Base-by-base conservation (phyloP, 2,797 vertebrate species). In the Apodemus agrarius region DNA sequence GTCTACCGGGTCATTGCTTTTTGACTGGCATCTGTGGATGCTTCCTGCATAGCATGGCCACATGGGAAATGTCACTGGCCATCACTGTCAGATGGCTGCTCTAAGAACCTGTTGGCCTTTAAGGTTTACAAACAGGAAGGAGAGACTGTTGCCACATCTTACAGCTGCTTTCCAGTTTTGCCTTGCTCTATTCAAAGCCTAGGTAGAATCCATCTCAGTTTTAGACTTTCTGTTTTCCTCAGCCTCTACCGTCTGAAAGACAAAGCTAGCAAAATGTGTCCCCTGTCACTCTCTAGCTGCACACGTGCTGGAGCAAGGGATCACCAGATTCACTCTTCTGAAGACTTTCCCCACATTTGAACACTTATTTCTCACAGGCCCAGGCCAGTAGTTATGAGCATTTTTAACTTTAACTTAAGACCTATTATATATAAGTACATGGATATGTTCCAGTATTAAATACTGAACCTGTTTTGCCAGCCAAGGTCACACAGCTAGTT, bases 1-100 rank as follows among this genome's bases (percentile, higher is more conserved):
- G 94, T 94, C 96, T 89, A 94, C 89, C 52, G 97, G 97, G 83
- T 98, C 97, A 95, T 95, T 98, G 94, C 97, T 86, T 96, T 95
- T 93, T 98, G 97, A 98, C 96, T 97, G 97, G 89, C 97, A 97
- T 95, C 91, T 89, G 59, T 57, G 97, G 85, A 80, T 49, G 95
- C 92, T 95, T 82, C 89, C 0, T 43, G 0, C 19, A 72, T 49
- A 95, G 74, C 17, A 46, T 0, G 7, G 93, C 96, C 97, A 59
- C 46, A 0, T 72, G 96, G 97, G 97, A 95, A 88, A 95, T 74
- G 82, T 40, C 76, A 37, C 82, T 5, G 34, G 91, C 63, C 97
- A 57, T 97, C 96, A 95, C 96, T 96, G 97, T 97, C 97, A 97
- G 91, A 95, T 37, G 86, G 79, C 67, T 17, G 76, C 75, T 91